Conservation (phyloP, 2,113 vertebrate genomes). For the Seriola rivoliana region DNA sequence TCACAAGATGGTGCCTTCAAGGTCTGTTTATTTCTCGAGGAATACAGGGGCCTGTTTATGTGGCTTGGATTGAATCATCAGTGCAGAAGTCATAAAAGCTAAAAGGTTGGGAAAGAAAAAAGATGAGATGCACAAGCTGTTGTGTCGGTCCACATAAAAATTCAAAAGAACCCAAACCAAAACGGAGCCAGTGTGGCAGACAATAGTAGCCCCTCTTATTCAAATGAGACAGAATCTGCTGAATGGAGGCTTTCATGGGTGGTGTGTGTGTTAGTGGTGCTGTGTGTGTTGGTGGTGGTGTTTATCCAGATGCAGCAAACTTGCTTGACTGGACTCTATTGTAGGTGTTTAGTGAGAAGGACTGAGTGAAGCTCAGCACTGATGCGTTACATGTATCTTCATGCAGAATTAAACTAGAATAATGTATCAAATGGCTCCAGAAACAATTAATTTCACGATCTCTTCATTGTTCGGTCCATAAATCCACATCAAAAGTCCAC, state of each 20-base stretch:
- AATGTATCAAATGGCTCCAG: neutral
- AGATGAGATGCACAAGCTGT: neutral
- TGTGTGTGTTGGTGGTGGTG: neutral
- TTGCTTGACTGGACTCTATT: neutral
- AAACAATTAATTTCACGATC: neutral
- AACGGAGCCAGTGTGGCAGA: neutral
- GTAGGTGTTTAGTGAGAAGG: neutral
- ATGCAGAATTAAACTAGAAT: neutral
- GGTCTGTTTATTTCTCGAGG: neutral
- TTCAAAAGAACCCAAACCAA: neutral
- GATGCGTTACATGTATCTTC: neutral
- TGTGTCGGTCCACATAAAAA: constrained; percentile 2
- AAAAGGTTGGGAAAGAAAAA: neutral
- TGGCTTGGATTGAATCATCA: neutral
- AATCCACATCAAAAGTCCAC: neutral
- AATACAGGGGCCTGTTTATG: neutral
- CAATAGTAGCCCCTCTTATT: constrained; percentile 46
- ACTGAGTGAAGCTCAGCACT: neutral
- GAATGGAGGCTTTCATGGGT: constrained; percentile 58
- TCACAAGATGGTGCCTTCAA: neutral
- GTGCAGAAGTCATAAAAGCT: neutral
- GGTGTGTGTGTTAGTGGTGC: constrained; percentile 4
- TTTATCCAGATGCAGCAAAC: neutral
- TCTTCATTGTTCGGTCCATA: neutral
- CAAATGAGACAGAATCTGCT: constrained; percentile 49